These are phyloP conservation scores for Lacanobia wlatinum DNA, from an alignment of 2,888 invertebrate genomes.

Conservation along the genomic window DNA sequence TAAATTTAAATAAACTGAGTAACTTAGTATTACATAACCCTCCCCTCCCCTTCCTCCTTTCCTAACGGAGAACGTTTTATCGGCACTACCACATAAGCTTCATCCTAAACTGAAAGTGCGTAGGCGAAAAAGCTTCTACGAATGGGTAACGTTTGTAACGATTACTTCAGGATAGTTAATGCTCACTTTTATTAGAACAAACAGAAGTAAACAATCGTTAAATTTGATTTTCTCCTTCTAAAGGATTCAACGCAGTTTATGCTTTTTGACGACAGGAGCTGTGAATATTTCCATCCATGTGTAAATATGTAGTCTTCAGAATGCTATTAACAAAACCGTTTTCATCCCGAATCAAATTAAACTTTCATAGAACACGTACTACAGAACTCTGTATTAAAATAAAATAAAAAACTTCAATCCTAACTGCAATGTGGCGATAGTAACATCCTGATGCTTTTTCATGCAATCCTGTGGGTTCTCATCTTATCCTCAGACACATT, in stretches of 20 bases:
- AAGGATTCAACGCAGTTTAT: neutral
- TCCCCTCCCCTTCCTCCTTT: neutral
- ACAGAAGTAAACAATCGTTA: too few relatives aligned
- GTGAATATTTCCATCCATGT: too few relatives aligned
- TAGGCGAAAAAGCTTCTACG: neutral
- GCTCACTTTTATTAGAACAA: too few relatives aligned
- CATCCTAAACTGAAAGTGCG: slow-evolving; percentile 19
- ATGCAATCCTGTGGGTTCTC: neutral
- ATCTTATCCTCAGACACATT: neutral
- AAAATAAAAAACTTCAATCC: neutral
- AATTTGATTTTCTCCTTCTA: too few relatives aligned
- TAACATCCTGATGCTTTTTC: neutral
- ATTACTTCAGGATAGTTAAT: neutral
- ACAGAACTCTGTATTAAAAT: neutral
- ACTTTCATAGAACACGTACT: neutral
- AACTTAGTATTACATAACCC: neutral
- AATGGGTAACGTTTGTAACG: neutral
- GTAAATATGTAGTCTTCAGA: too few relatives aligned
- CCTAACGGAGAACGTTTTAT: neutral
- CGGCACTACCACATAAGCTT: too few relatives aligned
- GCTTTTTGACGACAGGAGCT: neutral
- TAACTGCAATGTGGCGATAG: neutral
- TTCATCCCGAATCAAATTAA: neutral
- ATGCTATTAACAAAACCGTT: too few relatives aligned
- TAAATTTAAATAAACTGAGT: neutral